Conservation (phyloP, 2,113 vertebrate species). For the Ovis aries region DNA sequence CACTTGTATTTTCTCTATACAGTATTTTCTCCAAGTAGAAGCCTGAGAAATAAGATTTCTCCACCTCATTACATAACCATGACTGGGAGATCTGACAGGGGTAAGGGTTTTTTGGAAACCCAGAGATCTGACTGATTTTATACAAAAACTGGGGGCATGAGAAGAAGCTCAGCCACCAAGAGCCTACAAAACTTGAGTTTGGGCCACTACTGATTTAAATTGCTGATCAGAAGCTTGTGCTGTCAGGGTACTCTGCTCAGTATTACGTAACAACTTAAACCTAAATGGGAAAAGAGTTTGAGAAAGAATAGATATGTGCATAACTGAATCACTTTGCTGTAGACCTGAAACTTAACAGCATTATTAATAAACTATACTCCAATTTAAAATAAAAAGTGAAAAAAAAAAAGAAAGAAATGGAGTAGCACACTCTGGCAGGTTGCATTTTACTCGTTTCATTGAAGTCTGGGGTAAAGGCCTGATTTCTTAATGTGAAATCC, state of each 20-base stretch:
- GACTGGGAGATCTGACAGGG: background rate
- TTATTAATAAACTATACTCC: background rate
- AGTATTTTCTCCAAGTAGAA: background rate
- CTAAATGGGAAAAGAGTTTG: background rate
- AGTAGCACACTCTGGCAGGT: background rate
- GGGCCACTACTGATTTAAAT: background rate
- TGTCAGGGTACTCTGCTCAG: background rate
- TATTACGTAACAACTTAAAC: background rate
- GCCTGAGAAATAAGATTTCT: background rate
- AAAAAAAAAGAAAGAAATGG: background rate
- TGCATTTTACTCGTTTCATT: background rate
- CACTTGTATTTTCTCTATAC: too few relatives aligned
- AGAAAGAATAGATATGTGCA: background rate
- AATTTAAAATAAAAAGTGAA: background rate
- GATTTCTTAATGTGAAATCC: background rate
- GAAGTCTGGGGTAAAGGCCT: background rate
- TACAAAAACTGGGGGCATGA: background rate
- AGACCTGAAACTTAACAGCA: background rate
- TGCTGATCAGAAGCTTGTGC: background rate
- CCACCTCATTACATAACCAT: background rate
- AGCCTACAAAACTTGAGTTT: background rate
- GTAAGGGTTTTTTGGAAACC: background rate
- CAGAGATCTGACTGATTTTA: background rate
- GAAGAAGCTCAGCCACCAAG: too few relatives aligned
- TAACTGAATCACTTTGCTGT: background rate